Percentiles rank a stretch among this genome's conserved stretches.
Conservation (phyloP, 53 echinoderm and acorn worm genomes). For the Patiria pectinifera region DNA sequence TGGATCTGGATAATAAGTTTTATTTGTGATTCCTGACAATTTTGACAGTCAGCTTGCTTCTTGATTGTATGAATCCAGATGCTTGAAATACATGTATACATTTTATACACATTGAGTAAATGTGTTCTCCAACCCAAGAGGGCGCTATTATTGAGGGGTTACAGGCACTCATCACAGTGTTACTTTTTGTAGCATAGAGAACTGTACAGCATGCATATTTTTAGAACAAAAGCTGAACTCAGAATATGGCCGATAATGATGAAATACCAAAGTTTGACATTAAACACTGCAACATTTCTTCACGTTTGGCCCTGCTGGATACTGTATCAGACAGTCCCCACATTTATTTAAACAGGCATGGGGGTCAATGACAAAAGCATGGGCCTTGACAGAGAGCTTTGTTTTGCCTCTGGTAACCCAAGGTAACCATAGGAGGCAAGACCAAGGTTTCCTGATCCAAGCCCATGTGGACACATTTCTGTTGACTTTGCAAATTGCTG, state of each 20-base stretch:
- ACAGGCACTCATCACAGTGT: too few relatives aligned
- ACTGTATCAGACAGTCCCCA: neutral
- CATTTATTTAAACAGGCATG: conserved; percentile 2
- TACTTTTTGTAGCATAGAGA: too few relatives aligned
- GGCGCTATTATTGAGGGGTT: too few relatives aligned
- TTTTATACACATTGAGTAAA: too few relatives aligned
- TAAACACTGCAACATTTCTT: neutral
- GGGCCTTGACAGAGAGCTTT: conserved; percentile 2
- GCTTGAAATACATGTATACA: too few relatives aligned
- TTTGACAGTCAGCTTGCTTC: too few relatives aligned
- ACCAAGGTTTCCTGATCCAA: neutral
- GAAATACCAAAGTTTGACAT: neutral
- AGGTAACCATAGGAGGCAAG: neutral
- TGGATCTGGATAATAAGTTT: too few relatives aligned
- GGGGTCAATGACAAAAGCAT: conserved; percentile 9
- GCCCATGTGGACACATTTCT: neutral
- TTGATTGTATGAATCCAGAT: too few relatives aligned
- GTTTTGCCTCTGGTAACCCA: neutral
- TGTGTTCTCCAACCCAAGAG: too few relatives aligned
- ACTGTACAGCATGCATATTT: neutral
- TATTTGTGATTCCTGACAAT: too few relatives aligned
- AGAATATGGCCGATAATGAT: neutral
- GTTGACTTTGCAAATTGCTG: neutral
- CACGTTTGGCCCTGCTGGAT: neutral
- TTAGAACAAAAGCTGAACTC: neutral